Evolutionary conservation across 2,888 invertebrate genomes (phyloP).

Genomic region (Clunio marinus): DNA sequence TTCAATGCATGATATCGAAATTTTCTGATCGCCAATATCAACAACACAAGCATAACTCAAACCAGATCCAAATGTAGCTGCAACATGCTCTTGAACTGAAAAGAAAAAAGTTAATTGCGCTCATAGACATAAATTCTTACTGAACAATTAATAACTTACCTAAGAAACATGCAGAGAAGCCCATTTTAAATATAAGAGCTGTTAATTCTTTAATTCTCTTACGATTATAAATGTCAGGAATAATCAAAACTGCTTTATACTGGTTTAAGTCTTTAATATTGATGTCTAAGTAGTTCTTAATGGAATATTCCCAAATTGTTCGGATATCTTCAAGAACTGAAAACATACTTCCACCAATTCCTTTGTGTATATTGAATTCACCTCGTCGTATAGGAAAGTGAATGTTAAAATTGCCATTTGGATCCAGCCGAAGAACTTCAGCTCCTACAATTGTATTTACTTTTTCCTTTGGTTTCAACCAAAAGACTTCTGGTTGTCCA

Average conservation of each 20-base stretch:
- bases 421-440: conserved; percentile 66
- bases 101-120: conserved; percentile 41
- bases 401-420: conserved; percentile 70
- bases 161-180: conserved; percentile 69
- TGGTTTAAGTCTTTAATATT: conserved; percentile 63
- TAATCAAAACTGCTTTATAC: conserved; percentile 80
- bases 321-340: conserved; percentile 80
- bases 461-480: conserved; percentile 62
- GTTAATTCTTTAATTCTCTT: conserved; percentile 80
- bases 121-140: conserved; percentile 1
- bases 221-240: conserved; percentile 86
- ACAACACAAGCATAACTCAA: conserved; percentile 87
- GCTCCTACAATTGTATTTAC: conserved; percentile 64
- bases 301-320: conserved; percentile 79
- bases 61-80: conserved; percentile 80
- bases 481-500: conserved; percentile 49
- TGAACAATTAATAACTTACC: neutral
- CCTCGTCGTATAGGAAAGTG: conserved; percentile 88
- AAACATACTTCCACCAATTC: conserved; percentile 80
- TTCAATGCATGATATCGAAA: conserved; percentile 92
- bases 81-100: conserved; percentile 64
- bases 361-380: conserved; percentile 77
- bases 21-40: conserved; percentile 93
- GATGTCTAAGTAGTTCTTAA: conserved; percentile 73
- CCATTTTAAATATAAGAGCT: conserved; percentile 72